Conservation (phyloP, 2,797 vertebrate genomes). For the Pseudochromis fuscus region DNA sequence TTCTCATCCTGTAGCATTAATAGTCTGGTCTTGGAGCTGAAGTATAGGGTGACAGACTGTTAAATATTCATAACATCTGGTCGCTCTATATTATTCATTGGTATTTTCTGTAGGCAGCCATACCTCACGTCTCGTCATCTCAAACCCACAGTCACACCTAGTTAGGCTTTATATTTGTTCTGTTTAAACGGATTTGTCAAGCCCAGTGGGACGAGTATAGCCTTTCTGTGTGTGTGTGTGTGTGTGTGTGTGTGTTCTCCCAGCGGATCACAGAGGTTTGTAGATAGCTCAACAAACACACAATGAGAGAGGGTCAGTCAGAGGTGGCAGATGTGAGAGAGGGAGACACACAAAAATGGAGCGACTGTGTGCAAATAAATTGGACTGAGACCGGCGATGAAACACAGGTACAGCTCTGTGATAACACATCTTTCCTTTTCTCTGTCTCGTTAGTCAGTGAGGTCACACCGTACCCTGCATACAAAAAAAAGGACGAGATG, state of each 20-base stretch:
- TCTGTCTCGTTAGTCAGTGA: background rate
- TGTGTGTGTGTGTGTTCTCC: constrained; percentile 30
- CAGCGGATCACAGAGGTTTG: constrained; percentile 37
- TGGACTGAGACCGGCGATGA: constrained; percentile 53
- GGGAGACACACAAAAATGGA: constrained; percentile 25
- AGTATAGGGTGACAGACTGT: constrained; percentile 20
- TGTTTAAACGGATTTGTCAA: constrained; percentile 51
- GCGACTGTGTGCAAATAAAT: constrained; percentile 48
- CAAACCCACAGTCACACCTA: constrained; percentile 8
- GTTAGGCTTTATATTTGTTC: constrained; percentile 48
- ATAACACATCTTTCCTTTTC: constrained; percentile 34
- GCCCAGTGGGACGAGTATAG: constrained; percentile 13
- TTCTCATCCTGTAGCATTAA: background rate
- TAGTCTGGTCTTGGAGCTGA: constrained; percentile 12
- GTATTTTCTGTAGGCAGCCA: constrained; percentile 28
- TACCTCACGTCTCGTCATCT: constrained; percentile 7
- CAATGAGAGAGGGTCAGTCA: constrained; percentile 47
- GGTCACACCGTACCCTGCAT: constrained; percentile 16
- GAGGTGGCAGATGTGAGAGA: constrained; percentile 46
- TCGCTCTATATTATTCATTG: constrained; percentile 26
- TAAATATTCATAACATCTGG: constrained; percentile 38
- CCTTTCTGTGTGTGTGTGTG: background rate
- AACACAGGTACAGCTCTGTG: constrained; percentile 32
- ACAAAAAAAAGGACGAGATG: constrained; percentile 24
- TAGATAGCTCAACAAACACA: constrained; percentile 56